Percentiles rank a stretch among this genome's conserved stretches.
These are phyloP conservation scores for Lucilia sericata DNA, from an alignment of 1,140 invertebrate species.

Conservation along the genomic window DNA sequence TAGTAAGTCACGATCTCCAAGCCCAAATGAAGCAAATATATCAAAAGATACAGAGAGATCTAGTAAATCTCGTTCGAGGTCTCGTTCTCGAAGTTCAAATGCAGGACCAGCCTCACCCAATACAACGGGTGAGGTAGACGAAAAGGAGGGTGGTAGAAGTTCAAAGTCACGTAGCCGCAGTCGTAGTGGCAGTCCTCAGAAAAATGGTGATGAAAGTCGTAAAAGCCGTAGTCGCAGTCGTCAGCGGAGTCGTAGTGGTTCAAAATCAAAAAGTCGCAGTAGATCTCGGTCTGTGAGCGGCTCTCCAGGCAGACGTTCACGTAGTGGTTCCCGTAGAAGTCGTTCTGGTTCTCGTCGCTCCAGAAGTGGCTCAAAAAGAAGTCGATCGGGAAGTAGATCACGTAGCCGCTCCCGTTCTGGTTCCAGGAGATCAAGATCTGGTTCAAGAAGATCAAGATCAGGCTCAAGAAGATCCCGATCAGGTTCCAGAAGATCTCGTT, in stretches of 20 bases:
- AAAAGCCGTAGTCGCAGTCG: conserved; percentile 49
- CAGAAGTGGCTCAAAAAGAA: conserved; percentile 61
- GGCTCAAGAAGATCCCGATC: conserved; percentile 63
- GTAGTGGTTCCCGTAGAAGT: conserved; percentile 63
- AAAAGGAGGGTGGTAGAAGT: background rate
- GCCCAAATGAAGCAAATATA: no score
- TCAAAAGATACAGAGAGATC: background rate
- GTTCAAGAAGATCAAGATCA: conserved; percentile 48
- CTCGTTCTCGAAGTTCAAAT: background rate
- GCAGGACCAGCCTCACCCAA: conserved; percentile 29
- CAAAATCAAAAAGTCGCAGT: conserved; percentile 50
- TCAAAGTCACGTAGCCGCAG: conserved; percentile 45
- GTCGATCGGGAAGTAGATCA: conserved; percentile 57
- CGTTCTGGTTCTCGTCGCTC: conserved; percentile 62
- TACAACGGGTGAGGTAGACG: background rate
- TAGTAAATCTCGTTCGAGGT: background rate
- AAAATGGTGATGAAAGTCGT: conserved; percentile 23
- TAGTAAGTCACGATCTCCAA: no score
- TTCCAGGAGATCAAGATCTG: conserved; percentile 54
- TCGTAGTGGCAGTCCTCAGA: conserved; percentile 48
- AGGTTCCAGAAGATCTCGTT: conserved; percentile 60
- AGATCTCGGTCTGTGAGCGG: conserved; percentile 52
- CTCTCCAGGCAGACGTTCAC: conserved; percentile 57
- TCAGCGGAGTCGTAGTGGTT: conserved; percentile 62
- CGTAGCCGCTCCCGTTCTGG: conserved; percentile 58